Evolutionary conservation across 2,888 invertebrate genomes (phyloP).

Genomic region (Podabrus alpinus): DNA sequence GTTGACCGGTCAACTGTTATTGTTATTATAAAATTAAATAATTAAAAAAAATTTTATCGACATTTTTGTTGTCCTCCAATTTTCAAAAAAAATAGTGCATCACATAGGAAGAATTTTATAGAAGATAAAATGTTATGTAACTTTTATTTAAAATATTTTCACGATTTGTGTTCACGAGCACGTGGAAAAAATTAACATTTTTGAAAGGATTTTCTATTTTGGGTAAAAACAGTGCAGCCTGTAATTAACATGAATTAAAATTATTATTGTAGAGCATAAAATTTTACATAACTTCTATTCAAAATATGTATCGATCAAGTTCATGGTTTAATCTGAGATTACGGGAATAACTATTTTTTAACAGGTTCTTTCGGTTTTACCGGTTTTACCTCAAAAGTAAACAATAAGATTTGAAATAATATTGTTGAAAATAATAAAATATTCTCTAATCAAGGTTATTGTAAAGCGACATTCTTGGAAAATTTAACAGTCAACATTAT

Average conservation of each 20-base stretch:
- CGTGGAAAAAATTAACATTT: too few relatives aligned
- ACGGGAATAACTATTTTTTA: too few relatives aligned
- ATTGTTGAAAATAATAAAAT: too few relatives aligned
- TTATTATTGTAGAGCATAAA: background rate
- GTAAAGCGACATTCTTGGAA: too few relatives aligned
- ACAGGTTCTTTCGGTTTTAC: too few relatives aligned
- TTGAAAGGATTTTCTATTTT: background rate
- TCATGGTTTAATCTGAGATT: background rate
- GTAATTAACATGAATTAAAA: background rate
- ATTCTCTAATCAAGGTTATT: too few relatives aligned
- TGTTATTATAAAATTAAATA: background rate
- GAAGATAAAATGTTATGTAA: background rate
- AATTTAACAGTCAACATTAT: too few relatives aligned
- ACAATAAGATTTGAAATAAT: too few relatives aligned
- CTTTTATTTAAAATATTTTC: background rate
- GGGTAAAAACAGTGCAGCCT: background rate
- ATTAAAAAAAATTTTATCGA: too few relatives aligned
- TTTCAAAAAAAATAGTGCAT: background rate
- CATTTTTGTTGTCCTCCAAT: too few relatives aligned
- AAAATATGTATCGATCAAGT: background rate
- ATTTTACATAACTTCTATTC: background rate
- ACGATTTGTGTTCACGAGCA: too few relatives aligned
- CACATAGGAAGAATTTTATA: background rate
- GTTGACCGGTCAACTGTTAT: background rate
- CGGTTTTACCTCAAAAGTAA: too few relatives aligned